Evolutionary conservation across 2,797 vertebrate species (phyloP).

Genomic region (Moxostoma hubbsi): DNA sequence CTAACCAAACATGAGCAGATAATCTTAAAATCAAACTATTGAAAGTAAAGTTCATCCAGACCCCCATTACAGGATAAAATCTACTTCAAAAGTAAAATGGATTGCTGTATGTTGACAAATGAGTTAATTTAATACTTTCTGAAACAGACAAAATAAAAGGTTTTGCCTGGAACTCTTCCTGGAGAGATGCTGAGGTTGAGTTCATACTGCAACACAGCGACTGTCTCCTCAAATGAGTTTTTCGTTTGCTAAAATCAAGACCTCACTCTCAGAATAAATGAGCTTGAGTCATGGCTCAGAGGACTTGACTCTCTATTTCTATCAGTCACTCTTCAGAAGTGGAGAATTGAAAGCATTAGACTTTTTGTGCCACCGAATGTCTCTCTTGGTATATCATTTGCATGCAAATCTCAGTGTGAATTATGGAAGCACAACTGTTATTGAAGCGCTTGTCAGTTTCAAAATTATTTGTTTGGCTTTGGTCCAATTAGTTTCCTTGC

Average conservation of each 20-base stretch:
- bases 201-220: neutral
- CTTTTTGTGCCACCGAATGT: neutral
- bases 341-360: conserved; percentile 26
- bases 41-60: neutral
- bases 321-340: conserved; percentile 35
- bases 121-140: neutral
- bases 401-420: conserved; percentile 18
- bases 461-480: conserved; percentile 9
- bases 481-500: conserved; percentile 37
- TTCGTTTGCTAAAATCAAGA: conserved; percentile 31
- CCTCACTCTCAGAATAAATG: conserved; percentile 1
- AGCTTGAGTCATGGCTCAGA: conserved; percentile 8
- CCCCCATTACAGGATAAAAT: neutral
- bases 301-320: conserved; percentile 29
- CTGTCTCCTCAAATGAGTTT: neutral
- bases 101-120: neutral
- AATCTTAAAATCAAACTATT: too few species aligned
- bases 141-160: neutral
- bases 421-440: neutral
- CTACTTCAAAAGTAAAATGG: neutral
- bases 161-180: neutral
- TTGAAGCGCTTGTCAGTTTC: conserved; percentile 3
- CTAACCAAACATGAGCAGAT: too few species aligned
- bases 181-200: neutral
- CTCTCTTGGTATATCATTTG: conserved; percentile 37